Evolutionary conservation across 2,113 vertebrate species (phyloP).

Genomic region (Podarcis muralis): DNA sequence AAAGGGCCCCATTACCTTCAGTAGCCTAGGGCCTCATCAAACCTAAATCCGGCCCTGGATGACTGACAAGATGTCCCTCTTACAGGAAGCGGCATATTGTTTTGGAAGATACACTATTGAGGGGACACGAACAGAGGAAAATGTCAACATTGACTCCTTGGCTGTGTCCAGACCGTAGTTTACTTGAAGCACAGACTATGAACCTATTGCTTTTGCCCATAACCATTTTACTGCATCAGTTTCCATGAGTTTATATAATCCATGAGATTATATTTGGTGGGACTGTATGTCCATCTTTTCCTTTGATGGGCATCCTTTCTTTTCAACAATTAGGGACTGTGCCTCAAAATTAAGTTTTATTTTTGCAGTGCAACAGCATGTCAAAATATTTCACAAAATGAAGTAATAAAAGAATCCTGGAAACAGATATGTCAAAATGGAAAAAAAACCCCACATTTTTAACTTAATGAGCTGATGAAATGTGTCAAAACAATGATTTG

Average conservation of each 20-base stretch:
- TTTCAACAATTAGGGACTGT: not conserved
- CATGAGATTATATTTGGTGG: not conserved
- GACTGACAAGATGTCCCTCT: too few species aligned
- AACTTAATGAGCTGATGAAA: constrained; percentile 30
- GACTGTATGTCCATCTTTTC: not conserved
- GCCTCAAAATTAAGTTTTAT: constrained; percentile 18
- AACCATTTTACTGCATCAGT: too few species aligned
- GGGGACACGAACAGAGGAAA: not conserved
- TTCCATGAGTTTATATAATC: too few species aligned
- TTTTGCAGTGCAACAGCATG: constrained; percentile 6
- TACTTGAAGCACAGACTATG: not conserved
- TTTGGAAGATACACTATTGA: not conserved
- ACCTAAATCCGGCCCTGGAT: too few species aligned
- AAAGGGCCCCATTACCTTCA: too few species aligned
- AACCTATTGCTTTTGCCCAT: not conserved
- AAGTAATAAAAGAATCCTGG: constrained; percentile 30
- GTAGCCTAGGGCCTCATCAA: too few species aligned
- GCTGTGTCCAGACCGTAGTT: not conserved
- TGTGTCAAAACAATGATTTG: constrained; percentile 30
- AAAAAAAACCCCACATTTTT: constrained; percentile 1
- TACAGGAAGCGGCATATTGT: not conserved
- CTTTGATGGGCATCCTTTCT: not conserved
- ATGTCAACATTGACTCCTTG: not conserved
- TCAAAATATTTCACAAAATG: constrained; percentile 40
- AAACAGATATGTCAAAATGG: constrained; percentile 27